Percentiles rank a stretch among this genome's conserved stretches.
These are phyloP conservation scores for Delichon dasypus DNA, from an alignment of 2,797 vertebrate genomes.

Conservation along the genomic window DNA sequence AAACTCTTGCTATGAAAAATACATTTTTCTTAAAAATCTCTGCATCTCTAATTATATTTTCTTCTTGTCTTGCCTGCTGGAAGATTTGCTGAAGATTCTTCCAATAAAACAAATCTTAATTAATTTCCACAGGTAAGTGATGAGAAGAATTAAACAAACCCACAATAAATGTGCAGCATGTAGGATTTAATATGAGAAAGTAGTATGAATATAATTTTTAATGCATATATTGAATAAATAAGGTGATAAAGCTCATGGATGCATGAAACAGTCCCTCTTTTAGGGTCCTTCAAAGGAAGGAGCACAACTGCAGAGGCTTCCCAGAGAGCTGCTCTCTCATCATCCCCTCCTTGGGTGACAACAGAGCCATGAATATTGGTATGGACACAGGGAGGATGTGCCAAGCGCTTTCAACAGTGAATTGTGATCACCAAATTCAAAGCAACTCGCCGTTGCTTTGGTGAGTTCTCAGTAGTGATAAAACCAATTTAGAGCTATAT, in stretches of 20 bases:
- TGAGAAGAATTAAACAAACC: neutral
- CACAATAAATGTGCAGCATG: rapidly evolving
- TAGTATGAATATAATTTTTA: neutral
- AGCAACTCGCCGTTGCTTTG: neutral
- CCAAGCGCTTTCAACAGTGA: neutral
- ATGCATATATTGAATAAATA: neutral
- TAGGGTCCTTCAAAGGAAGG: neutral
- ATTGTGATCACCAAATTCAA: rapidly evolving
- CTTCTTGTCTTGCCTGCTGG: neutral
- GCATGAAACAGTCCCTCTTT: neutral
- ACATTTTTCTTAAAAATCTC: neutral
- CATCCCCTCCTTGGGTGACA: neutral
- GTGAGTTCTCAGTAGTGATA: neutral
- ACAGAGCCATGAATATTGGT: neutral
- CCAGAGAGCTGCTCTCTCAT: neutral
- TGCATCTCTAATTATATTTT: neutral
- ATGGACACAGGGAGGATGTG: neutral
- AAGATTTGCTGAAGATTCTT: neutral
- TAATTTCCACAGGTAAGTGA: neutral
- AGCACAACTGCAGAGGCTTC: neutral
- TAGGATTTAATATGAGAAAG: neutral
- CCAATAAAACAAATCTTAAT: neutral
- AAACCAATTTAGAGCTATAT: neutral
- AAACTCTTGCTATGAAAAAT: neutral
- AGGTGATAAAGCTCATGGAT: neutral